Conservation (phyloP, 2,888 invertebrate genomes). For the Clunio marinus region DNA sequence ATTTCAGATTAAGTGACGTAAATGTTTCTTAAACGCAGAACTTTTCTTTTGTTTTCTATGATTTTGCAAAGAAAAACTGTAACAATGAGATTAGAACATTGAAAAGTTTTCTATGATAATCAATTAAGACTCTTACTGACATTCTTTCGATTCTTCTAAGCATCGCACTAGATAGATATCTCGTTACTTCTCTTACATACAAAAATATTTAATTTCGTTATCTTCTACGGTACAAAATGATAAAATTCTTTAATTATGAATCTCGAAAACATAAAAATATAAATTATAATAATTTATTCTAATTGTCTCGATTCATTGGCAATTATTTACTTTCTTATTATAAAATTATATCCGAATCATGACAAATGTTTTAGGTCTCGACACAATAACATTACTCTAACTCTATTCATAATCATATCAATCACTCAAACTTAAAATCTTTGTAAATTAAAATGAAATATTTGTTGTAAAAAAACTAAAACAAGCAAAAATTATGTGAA, state of each 20-base stretch:
- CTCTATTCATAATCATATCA: conserved; percentile 17
- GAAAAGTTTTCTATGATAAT: too few species aligned
- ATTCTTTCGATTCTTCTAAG: neutral
- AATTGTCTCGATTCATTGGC: neutral
- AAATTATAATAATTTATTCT: too few species aligned
- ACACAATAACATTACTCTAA: too few species aligned
- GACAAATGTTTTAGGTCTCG: too few species aligned
- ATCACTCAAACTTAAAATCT: conserved; percentile 11
- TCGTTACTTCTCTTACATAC: too few species aligned
- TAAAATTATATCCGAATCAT: too few species aligned
- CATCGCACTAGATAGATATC: conserved; percentile 37
- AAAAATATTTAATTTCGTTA: neutral
- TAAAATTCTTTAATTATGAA: neutral
- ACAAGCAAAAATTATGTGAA: neutral
- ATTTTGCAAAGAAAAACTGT: too few species aligned
- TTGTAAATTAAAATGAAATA: neutral
- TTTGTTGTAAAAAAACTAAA: neutral
- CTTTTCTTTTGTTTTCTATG: too few species aligned
- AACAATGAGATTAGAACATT: too few species aligned
- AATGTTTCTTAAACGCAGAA: too few species aligned
- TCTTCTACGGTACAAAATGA: neutral
- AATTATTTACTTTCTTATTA: neutral
- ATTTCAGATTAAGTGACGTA: too few species aligned
- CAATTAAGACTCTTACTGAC: neutral
- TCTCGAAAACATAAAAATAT: too few species aligned